Base-by-base conservation (phyloP, 2,797 vertebrate genomes). In the Fratercula arctica region DNA sequence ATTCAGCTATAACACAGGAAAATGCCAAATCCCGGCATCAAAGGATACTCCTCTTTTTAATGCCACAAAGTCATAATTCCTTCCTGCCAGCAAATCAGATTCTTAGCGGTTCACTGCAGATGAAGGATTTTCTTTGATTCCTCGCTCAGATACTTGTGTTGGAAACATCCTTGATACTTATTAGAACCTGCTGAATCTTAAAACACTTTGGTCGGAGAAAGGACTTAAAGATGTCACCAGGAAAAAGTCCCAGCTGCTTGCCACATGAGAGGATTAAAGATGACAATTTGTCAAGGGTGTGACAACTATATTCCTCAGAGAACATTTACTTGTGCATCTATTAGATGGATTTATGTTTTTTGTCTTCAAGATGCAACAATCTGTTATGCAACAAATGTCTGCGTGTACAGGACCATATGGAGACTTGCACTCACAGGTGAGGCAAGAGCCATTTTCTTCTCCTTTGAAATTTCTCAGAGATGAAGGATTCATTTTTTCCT, bases 11-110 rank as follows among this genome's bases (percentile, higher is more conserved):
- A 63, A 53, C 28, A 29, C 16, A 80, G 41, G 64, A 95, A 97
- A 94, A 84, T 89, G 69, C 56, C 68, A 94, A 90, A 78, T 59
- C n/a, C 69, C 25, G 51, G 67, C 88, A 96, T 96, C 90, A 94
- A 94, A 97, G 88, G 31, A 59, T 74, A 50, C 54, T 82, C 89
- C 61, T 74, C 46, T 70, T 94, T 94, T 78, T 81, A 87, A 88
- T 53, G 39, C 25, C 46, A 83, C 31, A 89, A 60, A 77, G 35
- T 19, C 20, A 9, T 76, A 80, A 91, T 93, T 96, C 59, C 73
- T 95, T 82, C 64, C 90, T 93, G 61, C 50, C 84, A 82, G 66
- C 23, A 53, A 75, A 92, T 54, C 68, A 93, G 72, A 41, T 89
- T 83, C 91, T 94, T 85, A 94, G 70, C 77, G 35, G 37, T 91